Conservation (phyloP, 1,140 invertebrate genomes). For the Diabrotica virgifera region DNA sequence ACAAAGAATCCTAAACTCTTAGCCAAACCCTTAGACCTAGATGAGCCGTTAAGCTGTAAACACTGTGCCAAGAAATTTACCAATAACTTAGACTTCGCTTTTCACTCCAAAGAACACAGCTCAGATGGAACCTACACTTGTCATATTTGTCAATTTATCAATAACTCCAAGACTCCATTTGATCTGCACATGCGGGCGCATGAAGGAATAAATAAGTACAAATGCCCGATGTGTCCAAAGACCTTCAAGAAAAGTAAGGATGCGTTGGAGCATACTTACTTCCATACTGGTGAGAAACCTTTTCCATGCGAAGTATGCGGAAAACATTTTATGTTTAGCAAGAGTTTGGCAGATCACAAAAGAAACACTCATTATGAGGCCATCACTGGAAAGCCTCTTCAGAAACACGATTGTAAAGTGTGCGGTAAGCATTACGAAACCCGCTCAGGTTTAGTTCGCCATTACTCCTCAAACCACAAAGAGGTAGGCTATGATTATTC, state of each 20-base stretch:
- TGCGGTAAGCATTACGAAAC: constrained; percentile 72
- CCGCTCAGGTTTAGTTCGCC: constrained; percentile 67
- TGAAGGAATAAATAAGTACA: constrained; percentile 51
- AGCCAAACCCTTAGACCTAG: constrained; percentile 39
- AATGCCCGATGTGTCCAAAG: constrained; percentile 53
- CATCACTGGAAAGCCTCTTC: constrained; percentile 10
- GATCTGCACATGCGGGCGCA: constrained; percentile 45
- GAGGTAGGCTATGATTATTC: constrained; percentile 68
- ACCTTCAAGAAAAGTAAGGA: constrained; percentile 51
- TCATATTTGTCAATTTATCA: constrained; percentile 48
- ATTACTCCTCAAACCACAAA: constrained; percentile 44
- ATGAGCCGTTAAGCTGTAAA: constrained; percentile 38
- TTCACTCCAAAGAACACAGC: constrained; percentile 42
- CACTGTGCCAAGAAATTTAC: constrained; percentile 38
- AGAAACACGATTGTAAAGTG: constrained; percentile 38
- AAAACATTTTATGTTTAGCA: too few relatives aligned
- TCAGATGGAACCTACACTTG: constrained; percentile 41
- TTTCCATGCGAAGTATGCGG: too few relatives aligned
- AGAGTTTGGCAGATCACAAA: constrained; percentile 48
- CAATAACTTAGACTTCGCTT: constrained; percentile 37
- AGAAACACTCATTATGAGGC: constrained; percentile 35
- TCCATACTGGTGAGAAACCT: too few relatives aligned
- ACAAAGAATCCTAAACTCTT: too few relatives aligned
- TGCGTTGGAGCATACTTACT: constrained; percentile 46
- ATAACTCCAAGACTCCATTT: constrained; percentile 47